phyloP scores from a whole-genome alignment of 2,797 vertebrate genomes.

The Botia kubotai region DNA sequence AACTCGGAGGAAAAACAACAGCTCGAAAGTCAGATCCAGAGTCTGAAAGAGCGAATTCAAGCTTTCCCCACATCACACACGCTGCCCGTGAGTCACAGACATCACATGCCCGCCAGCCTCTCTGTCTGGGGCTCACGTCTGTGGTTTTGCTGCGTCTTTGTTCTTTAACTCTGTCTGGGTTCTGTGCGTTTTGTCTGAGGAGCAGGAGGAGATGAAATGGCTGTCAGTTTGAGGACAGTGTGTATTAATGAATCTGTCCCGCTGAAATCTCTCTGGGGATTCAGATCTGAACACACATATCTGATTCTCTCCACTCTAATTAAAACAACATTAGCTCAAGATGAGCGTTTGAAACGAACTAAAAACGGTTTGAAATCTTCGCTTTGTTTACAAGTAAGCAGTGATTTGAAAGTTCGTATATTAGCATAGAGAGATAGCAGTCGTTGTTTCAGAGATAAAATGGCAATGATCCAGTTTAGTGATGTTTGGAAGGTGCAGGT shows the following conservation, averaged over 20 bases:
- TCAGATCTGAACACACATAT: slow-evolving; percentile 47
- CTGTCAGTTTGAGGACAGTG: slow-evolving; percentile 35
- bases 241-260: slow-evolving; percentile 48
- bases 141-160: slow-evolving; percentile 4
- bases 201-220: slow-evolving; percentile 22
- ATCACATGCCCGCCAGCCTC: slow-evolving; percentile 2
- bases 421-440: not conserved
- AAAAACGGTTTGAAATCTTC: not conserved
- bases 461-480: not conserved
- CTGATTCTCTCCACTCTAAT: slow-evolving; percentile 64
- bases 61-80: slow-evolving; percentile 69
- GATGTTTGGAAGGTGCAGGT: slow-evolving; percentile 6
- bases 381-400: slow-evolving; percentile 4
- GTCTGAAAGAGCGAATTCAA: slow-evolving; percentile 86
- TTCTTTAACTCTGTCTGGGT: slow-evolving; percentile 27
- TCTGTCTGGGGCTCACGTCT: slow-evolving; percentile 10
- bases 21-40: slow-evolving; percentile 86
- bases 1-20: slow-evolving; percentile 88
- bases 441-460: not conserved
- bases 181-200: slow-evolving; percentile 27
- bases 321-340: slow-evolving; percentile 62
- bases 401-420: not conserved
- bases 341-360: not conserved
- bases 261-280: slow-evolving; percentile 28
- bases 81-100: slow-evolving; percentile 68